Evolutionary conservation across 2,888 invertebrate genomes (phyloP), one percentile per base, ranked within the genome.

Genomic region (Tetragonisca angustula): DNA sequence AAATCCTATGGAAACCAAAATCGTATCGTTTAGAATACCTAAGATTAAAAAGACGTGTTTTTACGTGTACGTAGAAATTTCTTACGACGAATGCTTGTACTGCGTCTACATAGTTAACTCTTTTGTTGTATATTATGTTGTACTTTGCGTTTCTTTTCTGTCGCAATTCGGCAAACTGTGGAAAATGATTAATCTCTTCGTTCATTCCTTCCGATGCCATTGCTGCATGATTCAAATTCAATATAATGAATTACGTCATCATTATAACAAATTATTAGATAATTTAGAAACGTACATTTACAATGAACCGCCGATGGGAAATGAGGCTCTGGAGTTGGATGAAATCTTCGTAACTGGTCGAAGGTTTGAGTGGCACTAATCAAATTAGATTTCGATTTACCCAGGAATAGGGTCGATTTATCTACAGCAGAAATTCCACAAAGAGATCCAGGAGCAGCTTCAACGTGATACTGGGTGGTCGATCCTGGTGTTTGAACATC

Each of bases 371-470:
- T 90, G 2, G 92, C 91, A 49, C 93, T 92, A 24, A 94, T 77
- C 21, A 93, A 81, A 50, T 92, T 93, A 1, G 90, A 77, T 69
- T 91, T 91, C 19, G 90, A 83, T 21, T 88, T 87, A 0, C 91
- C 89, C n/a, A 95, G 89, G 83, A 96, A 95, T 62, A 94, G 94
- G 0, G 95, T 95, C 77, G 96, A 95, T 89, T 95, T 95, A 92
- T 96, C 96, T 0, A 96, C 95, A 2, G 95, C 95, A 1, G 96
- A 95, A 32, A 96, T 90, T 17, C 96, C 95, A 90, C 96, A 96
- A 1, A 96, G 90, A 0, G 96, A 96, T 80, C 95, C 94, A 0
- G 96, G 95, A 0, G 95, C 94, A 1, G 96, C 95, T 87, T 94
- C 94, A 15, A 96, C 92, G 56, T 94, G 94, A 54, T 96, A 92